Conservation (phyloP, 2,113 vertebrate genomes). For the Pampusana beccarii region DNA sequence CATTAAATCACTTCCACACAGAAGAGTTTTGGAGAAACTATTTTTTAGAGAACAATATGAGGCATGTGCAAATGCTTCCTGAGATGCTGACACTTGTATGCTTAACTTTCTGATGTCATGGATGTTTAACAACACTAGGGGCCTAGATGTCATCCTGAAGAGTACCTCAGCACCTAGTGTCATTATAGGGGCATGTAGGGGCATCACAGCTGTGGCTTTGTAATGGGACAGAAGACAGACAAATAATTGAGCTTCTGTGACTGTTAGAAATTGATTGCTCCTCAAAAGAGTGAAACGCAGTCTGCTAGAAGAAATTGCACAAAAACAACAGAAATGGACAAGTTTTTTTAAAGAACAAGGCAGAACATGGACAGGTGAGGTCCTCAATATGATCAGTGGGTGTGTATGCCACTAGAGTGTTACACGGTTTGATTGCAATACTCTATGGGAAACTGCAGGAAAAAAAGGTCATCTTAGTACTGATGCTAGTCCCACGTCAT, state of each 20-base stretch:
- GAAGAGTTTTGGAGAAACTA: background rate
- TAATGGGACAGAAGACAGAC: background rate
- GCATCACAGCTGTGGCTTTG: background rate
- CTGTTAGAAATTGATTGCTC: background rate
- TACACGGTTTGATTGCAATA: background rate
- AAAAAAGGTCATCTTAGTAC: background rate
- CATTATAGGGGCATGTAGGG: background rate
- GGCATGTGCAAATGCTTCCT: background rate
- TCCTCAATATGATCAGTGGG: accelerated
- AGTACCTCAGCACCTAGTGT: background rate
- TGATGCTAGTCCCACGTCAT: background rate
- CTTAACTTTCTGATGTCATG: background rate
- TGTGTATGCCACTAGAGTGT: background rate
- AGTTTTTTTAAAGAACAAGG: background rate
- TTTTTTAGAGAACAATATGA: background rate
- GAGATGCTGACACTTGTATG: background rate
- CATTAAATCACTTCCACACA: background rate
- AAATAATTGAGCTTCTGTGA: background rate
- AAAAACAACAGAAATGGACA: background rate
- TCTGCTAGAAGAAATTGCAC: background rate
- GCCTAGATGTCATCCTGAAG: background rate
- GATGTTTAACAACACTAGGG: background rate
- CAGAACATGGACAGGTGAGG: background rate
- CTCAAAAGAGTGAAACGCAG: background rate
- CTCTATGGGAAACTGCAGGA: background rate